phyloP scores from a whole-genome alignment of 2,113 vertebrate species.

The Leucosticte australis region DNA sequence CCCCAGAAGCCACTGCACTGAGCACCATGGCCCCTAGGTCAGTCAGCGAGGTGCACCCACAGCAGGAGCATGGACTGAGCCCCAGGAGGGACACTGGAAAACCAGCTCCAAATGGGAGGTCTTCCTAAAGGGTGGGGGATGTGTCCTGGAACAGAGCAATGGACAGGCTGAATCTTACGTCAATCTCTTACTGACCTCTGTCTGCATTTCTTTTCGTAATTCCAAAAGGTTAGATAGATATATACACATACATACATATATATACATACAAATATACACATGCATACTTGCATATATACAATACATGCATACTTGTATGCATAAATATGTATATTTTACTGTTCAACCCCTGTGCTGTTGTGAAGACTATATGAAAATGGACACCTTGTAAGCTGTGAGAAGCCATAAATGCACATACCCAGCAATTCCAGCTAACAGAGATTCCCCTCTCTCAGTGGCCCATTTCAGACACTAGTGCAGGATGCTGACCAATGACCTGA shows the following conservation, averaged over 20 bases:
- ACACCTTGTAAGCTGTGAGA: background rate
- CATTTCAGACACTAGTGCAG: background rate
- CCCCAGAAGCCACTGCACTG: background rate
- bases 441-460: background rate
- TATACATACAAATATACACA: background rate
- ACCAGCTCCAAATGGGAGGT: background rate
- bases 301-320: background rate
- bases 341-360: background rate
- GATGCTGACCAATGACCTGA: background rate
- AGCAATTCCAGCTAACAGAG: background rate
- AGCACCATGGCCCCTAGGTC: fast-evolving
- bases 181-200: background rate
- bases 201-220: background rate
- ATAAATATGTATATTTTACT: background rate
- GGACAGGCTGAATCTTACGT: background rate
- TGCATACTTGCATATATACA: background rate
- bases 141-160: background rate
- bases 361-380: background rate
- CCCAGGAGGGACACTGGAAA: background rate
- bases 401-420: background rate
- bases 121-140: background rate
- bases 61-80: background rate
- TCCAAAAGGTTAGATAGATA: background rate
- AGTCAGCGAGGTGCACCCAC: background rate
- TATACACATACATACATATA: too few relatives aligned